Base-by-base conservation (phyloP, 1,140 invertebrate genomes). In the Hesperophylax magnus region DNA sequence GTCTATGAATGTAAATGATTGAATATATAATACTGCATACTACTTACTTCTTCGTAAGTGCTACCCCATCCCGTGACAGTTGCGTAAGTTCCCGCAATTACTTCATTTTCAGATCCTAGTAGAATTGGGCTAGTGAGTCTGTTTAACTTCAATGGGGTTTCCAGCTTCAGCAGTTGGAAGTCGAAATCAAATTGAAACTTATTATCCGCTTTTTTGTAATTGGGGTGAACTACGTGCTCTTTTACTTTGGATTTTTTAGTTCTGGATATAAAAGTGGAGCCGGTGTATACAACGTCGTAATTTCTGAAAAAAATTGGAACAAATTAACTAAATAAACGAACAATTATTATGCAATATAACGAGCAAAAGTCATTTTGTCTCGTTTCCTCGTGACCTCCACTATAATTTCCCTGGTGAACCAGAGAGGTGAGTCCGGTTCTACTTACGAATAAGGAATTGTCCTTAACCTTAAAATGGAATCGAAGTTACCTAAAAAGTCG, bases 61-160 rank as follows among this genome's bases (percentile, higher is more conserved):
- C 15, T 53, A 39, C 81, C 81, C 78, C 78, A 82, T 58, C 81
- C 81, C 9, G 63, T 11, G 0, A 82, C 74, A 7, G 74, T 80
- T 2, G 75, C 81, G 8, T 58, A 31, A 18, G 22, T 27, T 60
- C 78, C 81, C 2, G 22, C 52, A 20, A 22, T 27, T 9, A 80
- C 47, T 24, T 79, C 81, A 24, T 58, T 15, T 18, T 79, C 54
- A 7, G 15, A 15, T 27, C 72, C 81, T 0, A 82, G 39, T 22
- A 22, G 17, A 1, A 82, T 80, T 15, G 81, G 61, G 31, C 72
- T 72, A 14, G 79, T 54, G 8, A 31, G 56, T 15, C 17, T 78
- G n/a, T 18, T 53, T 15, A 77, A 80, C 15, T 58, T 53, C 15
- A 82, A 63, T 20, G 78, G 78, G 53, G 47, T 77, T 7, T 47